Base-by-base conservation (phyloP, 2,113 vertebrate species). In the Aleadryas rufinucha region DNA sequence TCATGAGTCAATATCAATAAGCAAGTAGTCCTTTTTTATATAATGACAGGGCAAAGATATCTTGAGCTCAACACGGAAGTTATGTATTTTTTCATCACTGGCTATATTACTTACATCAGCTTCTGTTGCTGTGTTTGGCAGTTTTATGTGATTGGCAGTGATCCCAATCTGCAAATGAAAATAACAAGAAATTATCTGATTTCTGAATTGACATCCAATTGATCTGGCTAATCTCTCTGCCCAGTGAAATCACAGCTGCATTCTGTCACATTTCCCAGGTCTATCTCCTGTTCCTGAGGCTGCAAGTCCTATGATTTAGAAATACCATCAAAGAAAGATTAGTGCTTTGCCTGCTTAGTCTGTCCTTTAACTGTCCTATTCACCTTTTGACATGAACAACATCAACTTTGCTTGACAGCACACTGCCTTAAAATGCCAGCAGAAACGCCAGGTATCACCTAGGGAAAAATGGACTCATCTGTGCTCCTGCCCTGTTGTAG, bases 41-140 rank as follows among this genome's bases (percentile, higher is more conserved):
- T 86, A 81, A 50, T 6, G 6, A 69, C 22, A 94, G 9, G 6
- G 30, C 16, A 86, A 89, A 75, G 5, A 41, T 22, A 49, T 41
- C 23, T 74, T 64, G 4, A 89, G 52, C 63, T 86, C 24, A 57
- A 91, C 83, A 78, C 6, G 21, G 41, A 82, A 84, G 74, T 72
- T 41, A 87, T 6, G 2, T 60, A 7, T 61, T 71, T 89, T 81
- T 97, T 74, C 50, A 68, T 37, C 54, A 66, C 8, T 64, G 33
- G 33, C 39, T 27, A 1, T 47, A 31, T 9, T 63, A 64, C 98
- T 98, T 96, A 99, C 99, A 93, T 99, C 99, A 45, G 98, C 97
- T 93, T 99, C 99, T 75, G 99, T 99, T 63, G 98, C 98, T 23
- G 98, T 99, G 35, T 98, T 98, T 44, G 99, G 99, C 97, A 99